These are phyloP conservation scores for Eufriesea mexicana DNA, from an alignment of 1,140 invertebrate genomes.

Conservation along the genomic window DNA sequence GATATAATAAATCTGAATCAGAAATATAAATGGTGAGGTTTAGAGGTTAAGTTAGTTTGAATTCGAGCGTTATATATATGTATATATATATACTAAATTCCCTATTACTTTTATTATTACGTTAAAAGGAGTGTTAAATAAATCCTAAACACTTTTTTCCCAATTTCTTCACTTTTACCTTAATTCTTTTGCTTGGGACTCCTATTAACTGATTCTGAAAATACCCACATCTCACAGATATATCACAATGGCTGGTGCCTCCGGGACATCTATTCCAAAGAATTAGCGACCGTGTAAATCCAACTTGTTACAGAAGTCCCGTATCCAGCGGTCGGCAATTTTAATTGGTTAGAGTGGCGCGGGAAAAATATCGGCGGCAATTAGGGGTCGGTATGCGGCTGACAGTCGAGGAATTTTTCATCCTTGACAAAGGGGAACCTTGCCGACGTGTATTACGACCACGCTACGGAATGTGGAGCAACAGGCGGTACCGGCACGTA, in stretches of 20 bases:
- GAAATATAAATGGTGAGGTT: too few species aligned
- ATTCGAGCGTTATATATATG: too few species aligned
- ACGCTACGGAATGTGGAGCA: constrained; percentile 65
- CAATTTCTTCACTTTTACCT: too few species aligned
- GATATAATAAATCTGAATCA: too few species aligned
- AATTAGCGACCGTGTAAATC: not conserved
- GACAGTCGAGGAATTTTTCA: constrained; percentile 56
- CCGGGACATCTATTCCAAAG: not conserved
- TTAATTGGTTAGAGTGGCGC: constrained; percentile 8
- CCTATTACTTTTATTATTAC: too few species aligned
- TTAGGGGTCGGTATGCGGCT: constrained; percentile 29
- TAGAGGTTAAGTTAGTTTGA: too few species aligned
- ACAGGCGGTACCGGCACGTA: constrained; percentile 49
- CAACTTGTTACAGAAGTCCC: not conserved
- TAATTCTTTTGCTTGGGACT: not conserved
- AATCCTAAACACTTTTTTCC: too few species aligned
- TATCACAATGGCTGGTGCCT: not conserved
- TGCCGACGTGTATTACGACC: constrained; percentile 49
- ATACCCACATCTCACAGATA: not conserved
- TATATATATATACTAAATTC: too few species aligned
- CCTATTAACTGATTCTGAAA: too few species aligned
- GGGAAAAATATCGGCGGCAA: constrained; percentile 30
- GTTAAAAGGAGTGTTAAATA: too few species aligned
- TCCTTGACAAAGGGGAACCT: constrained; percentile 67
- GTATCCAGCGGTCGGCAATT: not conserved